These are phyloP conservation scores for Apaloderma vittatum DNA, from an alignment of 2,113 vertebrate species.

Conservation along the genomic window DNA sequence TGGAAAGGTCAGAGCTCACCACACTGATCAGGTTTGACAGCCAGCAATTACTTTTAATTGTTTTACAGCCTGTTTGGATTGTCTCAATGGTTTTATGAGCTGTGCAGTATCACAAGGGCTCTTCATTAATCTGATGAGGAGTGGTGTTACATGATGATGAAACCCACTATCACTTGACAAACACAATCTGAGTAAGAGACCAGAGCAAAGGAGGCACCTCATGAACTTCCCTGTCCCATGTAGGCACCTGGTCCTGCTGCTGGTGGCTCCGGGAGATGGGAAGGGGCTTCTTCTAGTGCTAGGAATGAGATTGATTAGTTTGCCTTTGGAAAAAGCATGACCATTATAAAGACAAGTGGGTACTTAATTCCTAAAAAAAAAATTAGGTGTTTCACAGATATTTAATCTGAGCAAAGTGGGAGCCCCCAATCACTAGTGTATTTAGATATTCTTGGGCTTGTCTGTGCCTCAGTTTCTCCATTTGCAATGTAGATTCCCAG, in stretches of 20 bases:
- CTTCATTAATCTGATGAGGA: slow-evolving; percentile 33
- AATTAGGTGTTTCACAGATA: neutral
- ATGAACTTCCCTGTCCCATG: neutral
- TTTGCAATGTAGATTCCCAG: neutral
- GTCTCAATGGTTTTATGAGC: slow-evolving; percentile 53
- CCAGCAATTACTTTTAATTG: slow-evolving; percentile 61
- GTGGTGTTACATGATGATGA: neutral
- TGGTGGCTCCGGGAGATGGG: neutral
- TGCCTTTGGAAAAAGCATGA: neutral
- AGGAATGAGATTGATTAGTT: neutral
- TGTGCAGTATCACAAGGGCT: neutral
- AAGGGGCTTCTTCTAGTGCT: neutral
- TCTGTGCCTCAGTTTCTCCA: neutral
- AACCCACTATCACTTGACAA: neutral
- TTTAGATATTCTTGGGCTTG: neutral
- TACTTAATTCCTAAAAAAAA: neutral
- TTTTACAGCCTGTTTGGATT: slow-evolving; percentile 56
- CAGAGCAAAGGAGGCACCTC: neutral
- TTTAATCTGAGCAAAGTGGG: neutral
- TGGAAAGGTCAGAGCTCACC: neutral
- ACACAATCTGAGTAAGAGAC: neutral
- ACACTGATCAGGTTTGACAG: slow-evolving; percentile 51
- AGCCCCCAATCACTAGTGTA: neutral
- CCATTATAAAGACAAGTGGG: neutral
- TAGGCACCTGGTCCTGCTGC: neutral